Percentiles rank a stretch among this genome's conserved stretches.
These are phyloP conservation scores for Tinamus guttatus DNA, from an alignment of 2,113 vertebrate genomes.

Conservation along the genomic window DNA sequence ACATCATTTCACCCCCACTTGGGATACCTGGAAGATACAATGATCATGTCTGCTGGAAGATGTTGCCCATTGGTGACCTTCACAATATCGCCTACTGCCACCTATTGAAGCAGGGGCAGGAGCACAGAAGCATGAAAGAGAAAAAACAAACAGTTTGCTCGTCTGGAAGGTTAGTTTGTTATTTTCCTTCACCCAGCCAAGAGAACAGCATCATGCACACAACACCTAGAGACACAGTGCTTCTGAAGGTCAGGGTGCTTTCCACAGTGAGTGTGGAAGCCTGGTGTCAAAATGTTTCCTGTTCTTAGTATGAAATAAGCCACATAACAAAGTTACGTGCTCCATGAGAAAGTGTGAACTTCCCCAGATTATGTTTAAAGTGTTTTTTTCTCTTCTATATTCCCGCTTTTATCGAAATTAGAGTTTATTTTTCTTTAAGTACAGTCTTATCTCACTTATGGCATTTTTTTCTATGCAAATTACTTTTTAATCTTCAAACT, in stretches of 20 bases:
- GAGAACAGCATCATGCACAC: constrained; percentile 36
- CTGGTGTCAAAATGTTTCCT: neutral
- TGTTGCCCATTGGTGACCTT: constrained; percentile 98
- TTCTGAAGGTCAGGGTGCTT: constrained; percentile 11
- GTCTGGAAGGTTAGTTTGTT: constrained; percentile 61
- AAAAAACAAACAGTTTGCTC: constrained; percentile 63
- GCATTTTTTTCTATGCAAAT: neutral
- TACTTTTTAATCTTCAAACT: neutral
- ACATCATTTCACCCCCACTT: constrained; percentile 51
- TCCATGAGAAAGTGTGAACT: neutral
- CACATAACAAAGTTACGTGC: rapidly evolving
- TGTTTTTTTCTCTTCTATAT: neutral
- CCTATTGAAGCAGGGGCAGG: constrained; percentile 84
- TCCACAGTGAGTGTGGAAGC: constrained; percentile 10
- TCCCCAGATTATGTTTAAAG: neutral
- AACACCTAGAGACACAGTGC: neutral
- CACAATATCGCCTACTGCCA: constrained; percentile 97
- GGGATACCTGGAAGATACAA: constrained; percentile 92
- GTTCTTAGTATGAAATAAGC: neutral
- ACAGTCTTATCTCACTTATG: neutral
- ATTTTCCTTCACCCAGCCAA: constrained; percentile 21
- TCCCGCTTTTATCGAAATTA: neutral
- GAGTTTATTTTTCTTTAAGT: neutral
- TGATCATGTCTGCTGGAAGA: constrained; percentile 97
- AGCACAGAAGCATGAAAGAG: constrained; percentile 74